Base-by-base conservation (phyloP, 2,888 invertebrate genomes). In the Agrochola macilenta region DNA sequence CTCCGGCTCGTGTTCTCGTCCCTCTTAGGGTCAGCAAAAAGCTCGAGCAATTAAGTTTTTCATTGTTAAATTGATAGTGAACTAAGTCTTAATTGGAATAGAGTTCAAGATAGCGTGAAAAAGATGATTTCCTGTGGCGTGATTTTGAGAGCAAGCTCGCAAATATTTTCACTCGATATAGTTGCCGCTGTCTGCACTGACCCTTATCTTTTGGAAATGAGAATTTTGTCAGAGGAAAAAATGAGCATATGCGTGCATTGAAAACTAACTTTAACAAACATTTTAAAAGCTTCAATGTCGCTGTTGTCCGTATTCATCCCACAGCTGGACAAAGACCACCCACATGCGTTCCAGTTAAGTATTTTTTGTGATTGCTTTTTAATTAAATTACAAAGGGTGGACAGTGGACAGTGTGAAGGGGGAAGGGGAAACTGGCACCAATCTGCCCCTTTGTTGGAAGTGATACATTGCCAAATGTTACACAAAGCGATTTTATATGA, bases 351-450 rank as follows among this genome's bases (percentile, higher is more conserved):
- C 39, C 26, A 71, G 52, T 66, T 63, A 26, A 73, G 64, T 14
- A 61, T 78, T 70, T 81, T 79, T 70, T 75, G 58, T 54, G 65
- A 83, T 83, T 76, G 58, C 61, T 76, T 83, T 76, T 63, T 73
- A 49, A 83, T 70, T 68, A 17, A 80, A 74, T 84, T 43, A 84
- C 8, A 65, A 80, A 57, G 65, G 76, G 71, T 76, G 60, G 72
- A 60, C 63, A 73, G 14, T 72, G 77, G 71, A 54, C 58, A 76
- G 60, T 46, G 64, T 5, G 4, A 57, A 61, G 26, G 49, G 39
- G 26, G 7, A 20, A 65, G 69, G 84, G 69, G 52, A 57, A 52
- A 14, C 63, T 76, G 80, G 66, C 73, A 79, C 57, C 46, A 71
- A 63, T 76, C 46, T n/a, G 23, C 49, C 43, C 73, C 54, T 76